Evolutionary conservation across 2,797 vertebrate species (phyloP), one percentile per base, ranked within the genome.

Genomic region (Phrynocephalus vlangalii): DNA sequence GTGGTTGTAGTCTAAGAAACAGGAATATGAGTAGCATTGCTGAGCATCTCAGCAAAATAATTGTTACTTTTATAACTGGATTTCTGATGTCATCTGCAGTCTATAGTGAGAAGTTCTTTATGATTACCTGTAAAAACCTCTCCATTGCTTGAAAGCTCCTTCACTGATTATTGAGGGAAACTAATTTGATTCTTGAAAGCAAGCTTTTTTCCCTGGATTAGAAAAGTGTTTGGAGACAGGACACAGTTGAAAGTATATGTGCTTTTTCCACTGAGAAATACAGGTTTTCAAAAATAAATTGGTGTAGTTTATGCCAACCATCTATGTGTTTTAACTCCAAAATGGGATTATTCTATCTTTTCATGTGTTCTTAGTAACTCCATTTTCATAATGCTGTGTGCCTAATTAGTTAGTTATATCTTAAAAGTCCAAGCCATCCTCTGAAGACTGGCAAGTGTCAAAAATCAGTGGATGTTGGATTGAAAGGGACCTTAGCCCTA

Each of bases 21-120:
- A 78, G 28, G 44, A 5, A 75, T 84, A 16, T 68, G 28, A 33
- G 30, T 50, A 22, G 44, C 60, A 48, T 67, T 75, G 56, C 38
- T 87, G 38, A 77, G 33, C 60, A 84, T 76, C 26, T 68, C 44
- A 78, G 73, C 5, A 77, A 67, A 83, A 77, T 77, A 76, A 8
- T 68, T n/a, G n/a, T n/a, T n/a, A n/a, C n/a, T 67, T 87, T 88
- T 84, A 72, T 84, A 48, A 84, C 67, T 60, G 44, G 76, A 72
- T 72, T 50, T 73, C 28, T 63, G 48, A 79, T 79, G 60, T 84
- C 77, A 88, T 33, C 76, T 73, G 79, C 8, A 15, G 78, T 79
- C 78, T 78, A 84, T 84, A 71, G 38, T 80, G 5, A 11, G 11
- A 63, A 66, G 76, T 28, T 82, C 76, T 72, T 33, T 84, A 87